Base-by-base conservation (phyloP, 2,797 vertebrate genomes). In the Syndactyla subalaris region DNA sequence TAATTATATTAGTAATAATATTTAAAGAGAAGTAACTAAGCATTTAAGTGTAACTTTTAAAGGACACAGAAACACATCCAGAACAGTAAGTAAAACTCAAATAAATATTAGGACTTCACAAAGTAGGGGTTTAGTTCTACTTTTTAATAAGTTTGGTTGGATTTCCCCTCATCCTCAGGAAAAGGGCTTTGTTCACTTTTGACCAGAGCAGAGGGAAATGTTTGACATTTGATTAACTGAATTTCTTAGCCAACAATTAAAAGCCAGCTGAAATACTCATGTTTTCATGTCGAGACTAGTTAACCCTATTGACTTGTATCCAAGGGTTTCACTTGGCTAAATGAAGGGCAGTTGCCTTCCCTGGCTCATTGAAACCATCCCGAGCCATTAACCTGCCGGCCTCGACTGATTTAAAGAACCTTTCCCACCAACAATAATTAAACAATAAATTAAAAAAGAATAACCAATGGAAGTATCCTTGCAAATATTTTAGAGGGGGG, bases 191-290 rank as follows among this genome's bases (percentile, higher is more conserved):
- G 62, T 57, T 70, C 74, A 20, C 32, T 73, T 85, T 51, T 17
- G 45, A 38, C 55, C 65, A 55, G 55, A 52, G 45, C 54, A 30
- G 79, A 59, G 70, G 84, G 76, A 68, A 83, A 74, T 2, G 81
- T 68, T 46, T 96, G 95, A 96, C 95, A 65, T 92, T 92, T 96
- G 96, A 97, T 96, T 95, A 96, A 96, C 93, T 76, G 95, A 96
- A 96, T 93, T 95, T 95, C 92, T 95, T 86, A 75, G 62, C 85
- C 89, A 74, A 92, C 94, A 96, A 96, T 97, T 94, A 94, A 97
- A 95, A 97, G 48, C 79, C 80, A 82, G 74, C 88, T 80, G 88
- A 96, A 96, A 92, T 88, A 92, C 89, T 89, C 94, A 8, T 92
- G 93, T 94, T 96, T 88, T 95, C 94, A 95, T 75, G 93, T 89